Evolutionary conservation across 2,113 vertebrate species (phyloP).

Genomic region (Bettongia penicillata): DNA sequence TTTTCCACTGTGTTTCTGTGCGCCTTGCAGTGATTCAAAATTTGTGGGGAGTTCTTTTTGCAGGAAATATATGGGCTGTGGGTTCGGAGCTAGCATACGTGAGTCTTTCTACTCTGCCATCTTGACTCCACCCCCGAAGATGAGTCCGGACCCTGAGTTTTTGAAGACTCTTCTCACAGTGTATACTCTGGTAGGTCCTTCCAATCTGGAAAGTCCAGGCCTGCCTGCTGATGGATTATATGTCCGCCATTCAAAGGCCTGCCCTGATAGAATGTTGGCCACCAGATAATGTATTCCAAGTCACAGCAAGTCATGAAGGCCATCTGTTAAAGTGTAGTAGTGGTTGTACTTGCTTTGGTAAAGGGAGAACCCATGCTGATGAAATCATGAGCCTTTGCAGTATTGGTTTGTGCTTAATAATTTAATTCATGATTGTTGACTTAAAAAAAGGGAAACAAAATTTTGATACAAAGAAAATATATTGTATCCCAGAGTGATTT

Average conservation of each 20-base stretch:
- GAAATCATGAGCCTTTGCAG: not conserved
- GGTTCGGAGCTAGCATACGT: no score
- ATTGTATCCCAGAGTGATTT: not conserved
- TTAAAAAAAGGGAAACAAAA: conserved; percentile 20
- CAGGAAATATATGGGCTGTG: no score
- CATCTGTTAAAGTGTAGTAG: not conserved
- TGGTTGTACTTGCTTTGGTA: not conserved
- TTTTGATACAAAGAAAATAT: conserved; percentile 36
- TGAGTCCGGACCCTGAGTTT: not conserved
- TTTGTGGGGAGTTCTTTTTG: no score
- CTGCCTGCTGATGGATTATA: not conserved
- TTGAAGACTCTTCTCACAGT: not conserved
- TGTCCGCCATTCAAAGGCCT: not conserved
- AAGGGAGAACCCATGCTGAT: not conserved
- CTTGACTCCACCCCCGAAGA: no score
- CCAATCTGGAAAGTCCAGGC: not conserved
- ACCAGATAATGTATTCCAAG: not conserved
- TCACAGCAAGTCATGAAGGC: not conserved
- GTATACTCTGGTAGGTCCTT: not conserved
- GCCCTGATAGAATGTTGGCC: not conserved
- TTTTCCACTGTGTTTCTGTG: no score
- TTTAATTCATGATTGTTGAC: not conserved
- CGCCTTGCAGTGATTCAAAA: no score
- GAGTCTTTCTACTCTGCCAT: no score
- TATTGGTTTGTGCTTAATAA: not conserved